These are phyloP conservation scores for Hybognathus amarus DNA, from an alignment of 2,797 vertebrate genomes.

Conservation along the genomic window DNA sequence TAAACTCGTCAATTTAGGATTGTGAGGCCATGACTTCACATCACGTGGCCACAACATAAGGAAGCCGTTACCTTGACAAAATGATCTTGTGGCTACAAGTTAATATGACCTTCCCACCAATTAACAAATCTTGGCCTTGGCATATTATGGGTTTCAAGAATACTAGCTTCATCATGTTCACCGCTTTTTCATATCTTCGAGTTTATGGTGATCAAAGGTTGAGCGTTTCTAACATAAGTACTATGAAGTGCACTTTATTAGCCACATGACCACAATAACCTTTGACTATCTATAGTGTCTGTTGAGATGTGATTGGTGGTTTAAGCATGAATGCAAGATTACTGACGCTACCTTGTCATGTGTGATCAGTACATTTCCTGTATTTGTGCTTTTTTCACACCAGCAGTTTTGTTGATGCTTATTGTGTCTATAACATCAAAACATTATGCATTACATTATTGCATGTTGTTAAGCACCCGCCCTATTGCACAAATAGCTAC, in stretches of 20 bases:
- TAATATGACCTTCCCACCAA: background rate
- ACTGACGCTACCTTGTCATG: background rate
- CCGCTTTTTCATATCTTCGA: background rate
- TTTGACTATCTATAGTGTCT: background rate
- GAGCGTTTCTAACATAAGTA: background rate
- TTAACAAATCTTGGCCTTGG: background rate
- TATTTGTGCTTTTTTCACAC: background rate
- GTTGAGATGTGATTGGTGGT: background rate
- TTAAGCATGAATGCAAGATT: conserved; percentile 6
- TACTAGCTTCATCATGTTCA: background rate
- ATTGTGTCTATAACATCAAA: background rate
- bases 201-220: conserved; percentile 35
- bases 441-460: background rate
- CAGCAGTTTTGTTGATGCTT: background rate
- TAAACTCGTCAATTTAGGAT: background rate
- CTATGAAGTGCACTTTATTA: conserved; percentile 20
- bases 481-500: background rate
- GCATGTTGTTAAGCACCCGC: background rate
- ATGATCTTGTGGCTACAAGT: background rate
- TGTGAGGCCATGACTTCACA: too few relatives aligned
- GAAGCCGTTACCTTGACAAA: background rate
- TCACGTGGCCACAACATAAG: background rate
- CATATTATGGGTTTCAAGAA: background rate
- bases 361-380: background rate
- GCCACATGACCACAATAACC: background rate